Evolutionary conservation across 2,797 vertebrate genomes (phyloP), one percentile per base, ranked within the genome.

Genomic region (Eutrigla gurnardus): DNA sequence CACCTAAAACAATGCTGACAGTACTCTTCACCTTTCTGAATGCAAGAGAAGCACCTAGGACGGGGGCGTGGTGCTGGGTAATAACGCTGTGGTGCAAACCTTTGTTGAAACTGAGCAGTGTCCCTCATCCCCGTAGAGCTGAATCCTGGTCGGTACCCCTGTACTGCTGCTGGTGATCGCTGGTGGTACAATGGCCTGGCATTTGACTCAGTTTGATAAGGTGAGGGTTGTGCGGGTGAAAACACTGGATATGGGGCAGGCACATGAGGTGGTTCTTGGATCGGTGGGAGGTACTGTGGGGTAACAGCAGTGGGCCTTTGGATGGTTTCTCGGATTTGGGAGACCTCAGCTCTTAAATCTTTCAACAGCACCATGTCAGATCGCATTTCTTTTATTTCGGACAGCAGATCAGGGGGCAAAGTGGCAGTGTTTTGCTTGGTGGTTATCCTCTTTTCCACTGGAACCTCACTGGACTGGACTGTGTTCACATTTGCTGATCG

Each of bases 1-100:
- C 80, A 83, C 35, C 46, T 71, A n/a, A 37, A 71, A 36, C 66
- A 82, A n/a, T 78, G 65, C 25, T 61, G 49, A 32, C 75, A 82
- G 43, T 70, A 67, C 2, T 74, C 75, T 12, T 69, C 60, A 7
- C 75, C 57, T 46, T 36, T 5, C 9, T 58, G 67, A 4, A 2
- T 64, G 9, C 66, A 76, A 39, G 37, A 3, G 9, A 12, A 58
- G 52, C 59, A 64, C 8, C 52, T 43, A 0, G 52, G 66, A 2
- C 6, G 45, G 8, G 57, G 9, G 25, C 5, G n/a, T 53, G 39
- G 11, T 17, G 35, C 46, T 36, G 40, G 25, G 12, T 81, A 65
- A 0, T 25, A 59, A 0, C 4, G 25, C 18, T 76, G 78, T 4
- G 73, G 58, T 32, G 63, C 43, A 40, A 68, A 64, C 0, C 64